Evolutionary conservation across 2,797 vertebrate genomes (phyloP).

Genomic region (Petrocephalus schoutedeni): DNA sequence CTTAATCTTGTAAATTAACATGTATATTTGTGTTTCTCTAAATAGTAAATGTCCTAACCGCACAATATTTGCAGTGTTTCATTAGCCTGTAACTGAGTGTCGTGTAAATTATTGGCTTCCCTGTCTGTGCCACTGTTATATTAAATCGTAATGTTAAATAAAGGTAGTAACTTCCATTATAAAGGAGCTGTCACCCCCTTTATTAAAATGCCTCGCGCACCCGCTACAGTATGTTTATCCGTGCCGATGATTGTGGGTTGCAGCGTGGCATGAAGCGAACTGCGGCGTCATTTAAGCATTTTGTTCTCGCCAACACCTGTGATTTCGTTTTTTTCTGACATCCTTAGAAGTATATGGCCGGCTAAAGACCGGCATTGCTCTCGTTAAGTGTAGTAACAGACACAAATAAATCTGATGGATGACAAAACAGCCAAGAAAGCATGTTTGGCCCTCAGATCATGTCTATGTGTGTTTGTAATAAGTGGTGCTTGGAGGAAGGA

Average conservation of each 20-base stretch:
- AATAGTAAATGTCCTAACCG: neutral
- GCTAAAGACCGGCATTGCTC: neutral
- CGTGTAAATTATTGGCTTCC: neutral
- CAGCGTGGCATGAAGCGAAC: neutral
- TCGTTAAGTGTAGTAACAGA: neutral
- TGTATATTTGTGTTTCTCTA: neutral
- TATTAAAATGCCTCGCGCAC: neutral
- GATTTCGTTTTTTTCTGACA: neutral
- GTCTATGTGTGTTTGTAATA: neutral
- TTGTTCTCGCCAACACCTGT: neutral
- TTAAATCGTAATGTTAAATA: neutral
- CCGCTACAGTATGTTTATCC: neutral
- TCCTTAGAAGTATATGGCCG: neutral
- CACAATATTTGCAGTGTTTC: neutral
- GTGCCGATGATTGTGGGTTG: neutral
- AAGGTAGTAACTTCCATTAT: neutral
- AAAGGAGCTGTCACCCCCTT: neutral
- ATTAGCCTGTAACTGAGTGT: neutral
- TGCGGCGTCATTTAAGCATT: neutral
- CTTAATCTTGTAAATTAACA: neutral
- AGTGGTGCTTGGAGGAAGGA: neutral
- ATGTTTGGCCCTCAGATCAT: neutral
- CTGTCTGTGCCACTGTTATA: neutral
- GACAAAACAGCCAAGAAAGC: neutral
- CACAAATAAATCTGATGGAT: neutral